phyloP scores from a whole-genome alignment of 2,888 invertebrate species.

The Norana najaformis region DNA sequence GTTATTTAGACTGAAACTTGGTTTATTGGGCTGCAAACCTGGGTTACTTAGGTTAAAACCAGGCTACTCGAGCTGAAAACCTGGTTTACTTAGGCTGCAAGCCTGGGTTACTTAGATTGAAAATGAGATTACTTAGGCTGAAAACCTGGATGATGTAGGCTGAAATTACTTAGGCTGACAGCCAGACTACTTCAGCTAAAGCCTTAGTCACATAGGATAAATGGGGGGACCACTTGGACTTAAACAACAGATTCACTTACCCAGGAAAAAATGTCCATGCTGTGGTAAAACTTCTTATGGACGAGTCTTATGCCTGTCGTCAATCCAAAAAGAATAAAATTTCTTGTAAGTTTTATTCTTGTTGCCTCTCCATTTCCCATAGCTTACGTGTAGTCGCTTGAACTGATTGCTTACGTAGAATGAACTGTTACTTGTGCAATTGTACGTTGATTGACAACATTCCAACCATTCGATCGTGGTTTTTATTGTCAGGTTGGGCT shows the following conservation, averaged over 20 bases:
- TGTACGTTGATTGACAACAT: not conserved
- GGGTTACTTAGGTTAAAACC: not conserved
- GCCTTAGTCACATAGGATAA: too few species aligned
- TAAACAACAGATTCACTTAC: not conserved
- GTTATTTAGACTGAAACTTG: not conserved
- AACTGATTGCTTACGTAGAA: not conserved
- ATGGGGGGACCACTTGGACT: not conserved
- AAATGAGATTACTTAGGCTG: too few species aligned
- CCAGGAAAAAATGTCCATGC: not conserved
- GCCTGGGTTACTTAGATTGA: not conserved
- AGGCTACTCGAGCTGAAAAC: not conserved
- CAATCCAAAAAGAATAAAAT: constrained; percentile 3
- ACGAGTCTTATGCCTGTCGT: not conserved
- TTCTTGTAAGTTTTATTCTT: constrained; percentile 10
- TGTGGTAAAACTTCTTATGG: not conserved
- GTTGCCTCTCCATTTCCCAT: not conserved
- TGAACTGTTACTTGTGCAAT: not conserved
- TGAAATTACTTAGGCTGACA: not conserved
- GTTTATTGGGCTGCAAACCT: not conserved
- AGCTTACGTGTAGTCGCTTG: not conserved
- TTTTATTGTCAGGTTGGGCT: not conserved
- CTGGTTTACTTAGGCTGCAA: not conserved
- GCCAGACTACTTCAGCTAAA: not conserved
- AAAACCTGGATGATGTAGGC: not conserved
- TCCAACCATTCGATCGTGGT: not conserved